These are phyloP conservation scores for Galagoides demidoff DNA, from an alignment of 2,797 vertebrate species.

Conservation along the genomic window DNA sequence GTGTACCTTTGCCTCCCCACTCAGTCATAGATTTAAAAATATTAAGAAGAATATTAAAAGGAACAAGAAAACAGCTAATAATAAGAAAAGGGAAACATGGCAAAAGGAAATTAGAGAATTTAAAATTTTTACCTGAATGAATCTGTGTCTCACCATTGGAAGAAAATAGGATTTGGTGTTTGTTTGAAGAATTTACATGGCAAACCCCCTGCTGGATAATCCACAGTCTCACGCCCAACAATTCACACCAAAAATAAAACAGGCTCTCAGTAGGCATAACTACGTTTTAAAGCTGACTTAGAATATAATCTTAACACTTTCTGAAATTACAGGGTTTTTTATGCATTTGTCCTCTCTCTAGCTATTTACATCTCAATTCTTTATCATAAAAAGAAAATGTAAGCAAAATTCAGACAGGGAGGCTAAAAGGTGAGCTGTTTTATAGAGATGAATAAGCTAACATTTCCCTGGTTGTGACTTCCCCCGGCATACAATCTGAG, in stretches of 20 bases:
- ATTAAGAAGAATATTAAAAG: not conserved
- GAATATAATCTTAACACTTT: conserved; percentile 53
- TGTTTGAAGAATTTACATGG: conserved; percentile 23
- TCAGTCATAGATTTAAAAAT: not conserved
- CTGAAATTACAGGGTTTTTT: conserved; percentile 59
- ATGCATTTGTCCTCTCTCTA: conserved; percentile 30
- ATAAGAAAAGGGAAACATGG: not conserved
- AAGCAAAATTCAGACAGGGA: conserved; percentile 57
- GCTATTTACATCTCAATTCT: conserved; percentile 39
- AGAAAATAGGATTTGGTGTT: not conserved
- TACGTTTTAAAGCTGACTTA: conserved; percentile 61
- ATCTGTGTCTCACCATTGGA: conserved; percentile 1
- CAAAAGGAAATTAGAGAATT: conserved; percentile 2
- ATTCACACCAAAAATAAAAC: conserved; percentile 48
- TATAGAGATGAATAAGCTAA: conserved; percentile 38
- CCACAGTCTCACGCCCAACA: not conserved
- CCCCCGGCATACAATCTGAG: conserved; percentile 37
- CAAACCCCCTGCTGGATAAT: not conserved
- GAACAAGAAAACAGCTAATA: not conserved
- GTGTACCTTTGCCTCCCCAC: not conserved
- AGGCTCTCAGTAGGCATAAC: not conserved
- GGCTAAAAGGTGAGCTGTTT: conserved; percentile 69
- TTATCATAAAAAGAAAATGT: conserved; percentile 30
- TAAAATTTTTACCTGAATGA: conserved; percentile 41
- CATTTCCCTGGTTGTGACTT: conserved; percentile 45